Base-by-base conservation (phyloP, 2,888 invertebrate species). In the Philereme vetulata region DNA sequence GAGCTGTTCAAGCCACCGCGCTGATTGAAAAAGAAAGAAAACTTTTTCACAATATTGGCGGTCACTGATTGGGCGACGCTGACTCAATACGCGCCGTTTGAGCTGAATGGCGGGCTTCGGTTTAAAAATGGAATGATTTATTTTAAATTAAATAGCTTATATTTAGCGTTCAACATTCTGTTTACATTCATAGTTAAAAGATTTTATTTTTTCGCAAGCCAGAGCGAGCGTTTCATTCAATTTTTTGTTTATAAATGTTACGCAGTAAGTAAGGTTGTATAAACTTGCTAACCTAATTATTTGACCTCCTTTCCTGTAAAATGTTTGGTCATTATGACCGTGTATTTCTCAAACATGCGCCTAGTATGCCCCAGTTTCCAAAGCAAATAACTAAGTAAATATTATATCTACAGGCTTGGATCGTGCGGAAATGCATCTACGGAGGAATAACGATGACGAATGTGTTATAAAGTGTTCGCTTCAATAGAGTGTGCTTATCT, bases 1-100 rank as follows among this genome's bases (percentile, higher is more conserved):
- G 90, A 90, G 84, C 76, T 76, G 72, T 72, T 84, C 80, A 74
- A 78, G 74, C 77, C 78, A 73, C 76, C 76, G 80, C 80, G 83
- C 81, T 82, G 86, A 90, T 90, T 90, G 90, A 62, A 62, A 60
- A 56, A 43, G 88, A 86, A 86, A 84, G 88, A 86, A 86, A 84
- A 81, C 76, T 78, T 81, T 76, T 81, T 76, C 75, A 75, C 81
- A 71, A 82, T 86, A 86, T 85, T 82, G 83, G 76, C 70, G 66
- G 74, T 68, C 75, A 78, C 74, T 81, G 82, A 78, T 78, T 75
- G 79, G 82, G 76, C 74, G 77, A 46, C 43, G 55, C 46, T 57
- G 56, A 60, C 48, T 62, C 51, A 53, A 58, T 50, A 35, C 54
- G 45, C 45, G 49, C 38, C 51, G 35, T 42, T 53, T 52, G 45